Percentiles rank a stretch among this genome's conserved stretches.
phyloP scores from a whole-genome alignment of 30 jellyfish, hydroid and myxozoan species.

The Hydractinia echinata region DNA sequence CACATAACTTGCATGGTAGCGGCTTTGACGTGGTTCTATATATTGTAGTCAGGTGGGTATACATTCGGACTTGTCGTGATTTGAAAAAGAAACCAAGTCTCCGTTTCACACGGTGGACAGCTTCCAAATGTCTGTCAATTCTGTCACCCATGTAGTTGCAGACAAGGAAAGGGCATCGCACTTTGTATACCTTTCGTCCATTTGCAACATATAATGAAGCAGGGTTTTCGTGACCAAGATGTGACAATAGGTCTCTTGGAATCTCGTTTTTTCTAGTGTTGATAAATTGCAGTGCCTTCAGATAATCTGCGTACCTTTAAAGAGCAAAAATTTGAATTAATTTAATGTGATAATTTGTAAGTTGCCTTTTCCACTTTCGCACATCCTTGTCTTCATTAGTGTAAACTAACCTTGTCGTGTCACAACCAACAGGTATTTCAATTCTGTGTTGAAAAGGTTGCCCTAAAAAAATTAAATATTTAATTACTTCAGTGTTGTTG shows the following conservation, averaged over 20 bases:
- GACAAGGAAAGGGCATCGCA: conserved; percentile 6
- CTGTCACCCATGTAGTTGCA: conserved; percentile 2
- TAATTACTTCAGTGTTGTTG: neutral
- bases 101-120: neutral
- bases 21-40: neutral
- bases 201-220: neutral
- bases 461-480: neutral
- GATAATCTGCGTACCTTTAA: neutral
- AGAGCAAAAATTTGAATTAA: neutral
- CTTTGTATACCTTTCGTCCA: conserved; percentile 9
- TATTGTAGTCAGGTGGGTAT: neutral
- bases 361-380: neutral
- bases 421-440: neutral
- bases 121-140: conserved; percentile 1
- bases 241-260: neutral
- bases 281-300: neutral
- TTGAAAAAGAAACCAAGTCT: neutral
- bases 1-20: conserved; percentile 5
- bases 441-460: conserved; percentile 3
- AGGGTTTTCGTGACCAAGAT: neutral
- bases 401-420: neutral
- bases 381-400: neutral
- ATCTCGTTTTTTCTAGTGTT: neutral
- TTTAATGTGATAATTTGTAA: neutral
- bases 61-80: conserved; percentile 4